These are phyloP conservation scores for Sylvilagus floridanus DNA, from an alignment of 2,797 vertebrate genomes.

Conservation along the genomic window DNA sequence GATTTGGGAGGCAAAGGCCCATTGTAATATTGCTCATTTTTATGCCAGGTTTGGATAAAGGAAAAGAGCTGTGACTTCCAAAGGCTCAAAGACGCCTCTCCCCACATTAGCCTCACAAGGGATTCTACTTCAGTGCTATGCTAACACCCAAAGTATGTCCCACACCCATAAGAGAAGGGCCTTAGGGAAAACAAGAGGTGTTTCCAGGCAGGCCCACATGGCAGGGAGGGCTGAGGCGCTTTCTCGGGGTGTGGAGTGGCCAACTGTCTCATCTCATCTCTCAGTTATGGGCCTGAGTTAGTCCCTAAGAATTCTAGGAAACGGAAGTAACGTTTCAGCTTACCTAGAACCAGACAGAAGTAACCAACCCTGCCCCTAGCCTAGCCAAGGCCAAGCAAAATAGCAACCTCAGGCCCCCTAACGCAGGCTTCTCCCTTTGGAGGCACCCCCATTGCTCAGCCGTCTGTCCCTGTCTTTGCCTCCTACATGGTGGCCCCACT, in stretches of 20 bases:
- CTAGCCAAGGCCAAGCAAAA: background rate
- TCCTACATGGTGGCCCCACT: accelerated
- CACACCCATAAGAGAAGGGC: background rate
- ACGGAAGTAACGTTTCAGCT: background rate
- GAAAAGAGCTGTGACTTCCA: background rate
- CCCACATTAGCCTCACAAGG: background rate
- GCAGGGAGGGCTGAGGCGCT: background rate
- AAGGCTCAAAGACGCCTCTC: background rate
- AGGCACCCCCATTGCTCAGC: too few species aligned
- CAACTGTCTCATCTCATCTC: background rate
- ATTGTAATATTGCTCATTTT: background rate
- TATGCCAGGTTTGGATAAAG: background rate
- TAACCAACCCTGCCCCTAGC: background rate
- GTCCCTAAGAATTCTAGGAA: background rate
- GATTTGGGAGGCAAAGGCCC: background rate
- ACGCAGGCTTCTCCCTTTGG: background rate
- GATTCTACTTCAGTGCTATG: constrained; percentile 10
- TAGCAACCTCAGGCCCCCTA: too few species aligned
- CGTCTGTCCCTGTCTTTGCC: accelerated
- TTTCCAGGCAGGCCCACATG: constrained; percentile 39
- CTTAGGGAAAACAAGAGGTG: constrained; percentile 24
- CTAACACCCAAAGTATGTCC: constrained; percentile 12
- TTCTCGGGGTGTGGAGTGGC: background rate
- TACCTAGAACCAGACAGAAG: background rate
- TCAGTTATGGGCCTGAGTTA: background rate